Evolutionary conservation across 30 jellyfish, hydroid and myxozoan species (phyloP), one percentile per base, ranked within the genome.

Genomic region (Catostylus mosaicus): DNA sequence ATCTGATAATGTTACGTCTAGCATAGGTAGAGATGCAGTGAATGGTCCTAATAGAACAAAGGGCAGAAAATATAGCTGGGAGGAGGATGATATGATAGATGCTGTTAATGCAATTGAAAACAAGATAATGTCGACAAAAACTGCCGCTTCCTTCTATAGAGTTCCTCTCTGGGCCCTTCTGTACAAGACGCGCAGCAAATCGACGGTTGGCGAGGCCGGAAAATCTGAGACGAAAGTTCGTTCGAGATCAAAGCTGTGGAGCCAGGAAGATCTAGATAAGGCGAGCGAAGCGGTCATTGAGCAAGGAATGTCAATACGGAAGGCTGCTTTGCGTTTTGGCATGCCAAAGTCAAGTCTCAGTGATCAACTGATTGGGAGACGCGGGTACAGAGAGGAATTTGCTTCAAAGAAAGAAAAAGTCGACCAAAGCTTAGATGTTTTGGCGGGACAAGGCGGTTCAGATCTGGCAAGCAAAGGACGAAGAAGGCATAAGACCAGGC

Each of bases 331-430:
- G 29, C 26, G 33, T 38, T 70, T 23, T 37, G 79, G 88, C 45
- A 77, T 77, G 34, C 88, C 88, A 0, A 77, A 77, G 31, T 77
- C 88, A 38, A 77, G 79, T 50, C 68, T 77, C 7, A 34, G 84
- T 29, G 86, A 82, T 22, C 70, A 86, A 29, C 38, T 68, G 64
- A 11, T 22, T n/a, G 80, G 80, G 32, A 68, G 36, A n/a, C 71
- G 38, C 2, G 24, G 26, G 38, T 2, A 1, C 18, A 59, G 38
- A 11, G 32, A 23, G 29, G 8, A 24, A 8, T 11, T 52, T 16
- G 67, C 30, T n/a, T 23, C 71, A 59, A 18, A n/a, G 71, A 26
- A 23, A 37, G 71, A 59, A 4, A 20, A 59, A 18, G 24, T 50
- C 63, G 19, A 5, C 19, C 27, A 3, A 27, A 18, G 24, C 2